Evolutionary conservation across 2,888 invertebrate genomes (phyloP), one percentile per base, ranked within the genome.

Genomic region (Drosophila yooni): DNA sequence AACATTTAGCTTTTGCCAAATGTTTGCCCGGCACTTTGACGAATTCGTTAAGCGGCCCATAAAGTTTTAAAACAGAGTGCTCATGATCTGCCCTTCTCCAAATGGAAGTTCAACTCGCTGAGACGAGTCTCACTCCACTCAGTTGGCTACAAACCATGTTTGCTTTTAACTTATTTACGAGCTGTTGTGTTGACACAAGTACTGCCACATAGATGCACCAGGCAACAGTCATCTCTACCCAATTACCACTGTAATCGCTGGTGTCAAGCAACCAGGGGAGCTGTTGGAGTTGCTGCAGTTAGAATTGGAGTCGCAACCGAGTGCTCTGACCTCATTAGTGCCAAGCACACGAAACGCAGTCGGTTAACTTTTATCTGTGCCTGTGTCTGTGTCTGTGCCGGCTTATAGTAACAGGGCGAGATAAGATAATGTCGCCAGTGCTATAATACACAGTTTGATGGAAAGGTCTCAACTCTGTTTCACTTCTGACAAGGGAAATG

Each of bases 1-100:
- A 78, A 64, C 78, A 77, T 81, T 81, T 67, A 56, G 67, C 50
- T 76, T 36, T 62, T 52, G 52, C 79, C 65, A 80, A 88, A 88
- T 89, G 87, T 83, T 83, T 89, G 87, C 50, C 87, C 74, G 77
- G 64, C 87, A 83, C 83, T 83, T 79, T 75, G 70, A 82, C 74
- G 71, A 68, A 75, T 72, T 75, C 71, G 65, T 74, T 71, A 69
- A 67, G 80, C 78, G 62, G 72, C 64, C 61, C 75, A 76, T 82
- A 74, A 76, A 89, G 64, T 65, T 72, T 40, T n/a, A 2, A 69
- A 69, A 53, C 67, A 77, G 67, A 57, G 70, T 72, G 85, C 65
- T 74, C 85, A 79, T 82, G 79, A 84, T 84, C 75, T 61, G 58
- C 57, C 72, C 81, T 53, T 52, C 62, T 71, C 67, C 51, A 29